phyloP scores from a whole-genome alignment of 2,113 vertebrate genomes.

The Labrus mixtus region DNA sequence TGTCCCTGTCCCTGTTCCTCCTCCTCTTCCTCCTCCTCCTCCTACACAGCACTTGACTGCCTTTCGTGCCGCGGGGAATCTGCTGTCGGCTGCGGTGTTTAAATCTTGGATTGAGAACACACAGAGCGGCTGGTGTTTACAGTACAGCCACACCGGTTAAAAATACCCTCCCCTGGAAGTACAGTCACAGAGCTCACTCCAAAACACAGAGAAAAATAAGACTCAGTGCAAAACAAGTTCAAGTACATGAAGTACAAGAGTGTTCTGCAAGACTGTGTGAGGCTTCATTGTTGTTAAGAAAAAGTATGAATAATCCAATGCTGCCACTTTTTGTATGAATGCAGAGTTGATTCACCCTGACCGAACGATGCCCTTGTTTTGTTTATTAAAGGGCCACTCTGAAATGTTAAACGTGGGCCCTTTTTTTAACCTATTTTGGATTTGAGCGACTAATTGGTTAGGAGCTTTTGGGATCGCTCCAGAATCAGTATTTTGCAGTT shows the following conservation, averaged over 20 bases:
- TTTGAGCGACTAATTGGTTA: too few species aligned
- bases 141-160: conserved; percentile 64
- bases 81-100: conserved; percentile 60
- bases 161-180: conserved; percentile 67
- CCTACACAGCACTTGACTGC: conserved; percentile 58
- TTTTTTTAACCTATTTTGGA: too few species aligned
- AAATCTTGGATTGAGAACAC: conserved; percentile 75
- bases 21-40: conserved; percentile 19
- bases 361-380: too few species aligned
- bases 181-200: conserved; percentile 40
- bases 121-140: conserved; percentile 74
- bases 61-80: conserved; percentile 53
- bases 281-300: too few species aligned
- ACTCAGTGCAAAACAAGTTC: conserved; percentile 11
- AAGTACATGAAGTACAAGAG: not conserved
- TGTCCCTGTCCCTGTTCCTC: too few species aligned
- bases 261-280: too few species aligned
- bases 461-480: too few species aligned
- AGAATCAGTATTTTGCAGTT: too few species aligned
- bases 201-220: conserved; percentile 45
- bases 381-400: too few species aligned
- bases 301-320: too few species aligned
- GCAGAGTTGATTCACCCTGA: too few species aligned
- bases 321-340: not conserved
- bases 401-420: too few species aligned